Evolutionary conservation across 2,888 invertebrate species (phyloP).

Genomic region (Pristionchus arcanus): DNA sequence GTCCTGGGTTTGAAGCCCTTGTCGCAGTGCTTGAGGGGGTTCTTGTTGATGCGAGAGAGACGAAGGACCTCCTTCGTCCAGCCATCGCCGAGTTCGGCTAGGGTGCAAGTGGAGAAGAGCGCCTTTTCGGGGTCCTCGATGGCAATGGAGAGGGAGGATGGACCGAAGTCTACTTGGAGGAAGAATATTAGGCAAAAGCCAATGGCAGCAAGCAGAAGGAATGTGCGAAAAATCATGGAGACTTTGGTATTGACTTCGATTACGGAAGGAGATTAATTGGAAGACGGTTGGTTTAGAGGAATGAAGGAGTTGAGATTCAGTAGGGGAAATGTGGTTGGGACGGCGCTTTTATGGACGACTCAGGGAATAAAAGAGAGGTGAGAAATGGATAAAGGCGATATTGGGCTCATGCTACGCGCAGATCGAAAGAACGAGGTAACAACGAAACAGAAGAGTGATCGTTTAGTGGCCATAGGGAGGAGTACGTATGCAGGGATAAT

Average conservation of each 20-base stretch:
- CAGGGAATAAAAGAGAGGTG: not conserved
- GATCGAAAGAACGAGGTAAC: not conserved
- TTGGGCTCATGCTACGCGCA: not conserved
- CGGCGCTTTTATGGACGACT: no score
- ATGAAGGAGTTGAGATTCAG: no score
- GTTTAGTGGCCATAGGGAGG: not conserved
- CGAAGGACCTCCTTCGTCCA: not conserved
- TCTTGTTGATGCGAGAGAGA: not conserved
- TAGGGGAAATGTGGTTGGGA: no score
- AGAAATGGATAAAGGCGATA: not conserved
- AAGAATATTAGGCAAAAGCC: not conserved
- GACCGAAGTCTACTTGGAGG: no score
- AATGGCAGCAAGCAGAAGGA: not conserved
- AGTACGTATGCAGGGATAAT: not conserved
- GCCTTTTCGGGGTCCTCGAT: not conserved
- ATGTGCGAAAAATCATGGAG: not conserved
- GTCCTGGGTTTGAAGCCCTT: not conserved
- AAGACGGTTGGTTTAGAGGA: no score
- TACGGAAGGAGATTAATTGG: no score
- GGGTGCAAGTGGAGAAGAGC: conserved; percentile 22
- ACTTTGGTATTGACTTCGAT: no score
- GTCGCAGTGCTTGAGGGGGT: conserved; percentile 20
- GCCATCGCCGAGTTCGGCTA: conserved; percentile 14
- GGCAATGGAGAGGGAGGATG: not conserved
- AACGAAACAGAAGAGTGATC: not conserved